phyloP scores from a whole-genome alignment of 1,140 invertebrate genomes.

The Dinoponera quadriceps region DNA sequence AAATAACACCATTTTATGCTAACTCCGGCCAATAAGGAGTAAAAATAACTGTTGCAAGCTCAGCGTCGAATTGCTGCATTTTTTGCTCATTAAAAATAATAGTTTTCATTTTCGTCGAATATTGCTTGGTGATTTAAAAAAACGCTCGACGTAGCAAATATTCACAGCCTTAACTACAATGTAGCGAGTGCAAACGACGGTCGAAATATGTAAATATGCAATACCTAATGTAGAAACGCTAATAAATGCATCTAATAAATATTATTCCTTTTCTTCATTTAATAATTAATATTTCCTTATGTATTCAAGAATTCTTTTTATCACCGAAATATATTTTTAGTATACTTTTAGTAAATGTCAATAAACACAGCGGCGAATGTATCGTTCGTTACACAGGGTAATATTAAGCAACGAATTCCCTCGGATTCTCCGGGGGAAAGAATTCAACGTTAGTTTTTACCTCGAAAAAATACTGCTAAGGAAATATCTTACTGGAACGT shows the following conservation, averaged over 20 bases:
- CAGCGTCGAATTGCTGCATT: neutral
- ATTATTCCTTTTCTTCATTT: too few relatives aligned
- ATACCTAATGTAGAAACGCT: too few relatives aligned
- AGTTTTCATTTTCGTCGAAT: neutral
- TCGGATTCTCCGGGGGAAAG: too few relatives aligned
- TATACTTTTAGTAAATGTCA: neutral
- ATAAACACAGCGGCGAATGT: neutral
- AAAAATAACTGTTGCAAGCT: slow-evolving; percentile 10
- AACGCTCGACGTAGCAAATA: too few relatives aligned
- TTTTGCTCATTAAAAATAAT: neutral
- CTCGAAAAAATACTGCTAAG: too few relatives aligned
- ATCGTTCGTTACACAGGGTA: neutral
- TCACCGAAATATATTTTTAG: neutral
- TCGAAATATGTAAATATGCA: neutral
- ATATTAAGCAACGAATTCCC: neutral
- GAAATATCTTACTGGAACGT: too few relatives aligned
- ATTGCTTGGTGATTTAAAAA: neutral
- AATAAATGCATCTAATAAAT: neutral
- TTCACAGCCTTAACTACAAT: neutral
- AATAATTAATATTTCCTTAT: neutral
- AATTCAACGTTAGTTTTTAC: too few relatives aligned
- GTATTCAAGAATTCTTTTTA: neutral
- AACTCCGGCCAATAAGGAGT: neutral
- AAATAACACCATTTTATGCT: neutral
- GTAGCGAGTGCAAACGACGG: neutral